A percentile compares a stretch with the other conserved stretches of the same genome.
Conservation (phyloP, 2,888 invertebrate species). For the Calameuta idolon region DNA sequence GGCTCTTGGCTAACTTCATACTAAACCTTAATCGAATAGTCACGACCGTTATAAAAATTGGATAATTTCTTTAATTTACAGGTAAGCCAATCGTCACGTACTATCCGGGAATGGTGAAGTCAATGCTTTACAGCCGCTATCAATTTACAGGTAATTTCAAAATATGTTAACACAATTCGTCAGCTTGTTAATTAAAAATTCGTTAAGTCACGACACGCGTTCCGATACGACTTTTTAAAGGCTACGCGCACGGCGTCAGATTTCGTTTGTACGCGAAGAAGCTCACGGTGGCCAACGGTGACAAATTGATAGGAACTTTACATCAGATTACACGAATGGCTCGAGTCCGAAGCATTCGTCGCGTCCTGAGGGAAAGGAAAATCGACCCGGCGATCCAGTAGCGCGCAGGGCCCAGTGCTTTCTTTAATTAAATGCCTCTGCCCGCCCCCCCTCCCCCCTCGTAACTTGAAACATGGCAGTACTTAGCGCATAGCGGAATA, state of each 20-base stretch:
- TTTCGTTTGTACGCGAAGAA: not conserved
- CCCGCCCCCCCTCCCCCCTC: no score
- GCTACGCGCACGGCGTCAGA: not conserved
- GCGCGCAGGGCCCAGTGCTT: not conserved
- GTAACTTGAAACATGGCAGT: slow-evolving; percentile 1
- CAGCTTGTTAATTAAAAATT: not conserved
- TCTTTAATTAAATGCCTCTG: slow-evolving; percentile 3
- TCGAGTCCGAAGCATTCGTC: not conserved
- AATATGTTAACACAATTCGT: not conserved
- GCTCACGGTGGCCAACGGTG: no score
- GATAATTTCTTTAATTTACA: not conserved
- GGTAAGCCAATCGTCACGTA: not conserved
- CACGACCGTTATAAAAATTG: not conserved
- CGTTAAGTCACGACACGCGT: not conserved
- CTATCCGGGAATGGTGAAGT: not conserved
- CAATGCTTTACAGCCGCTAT: not conserved
- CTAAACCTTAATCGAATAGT: not conserved
- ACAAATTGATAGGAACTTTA: not conserved
- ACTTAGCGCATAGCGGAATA: slow-evolving; percentile 8
- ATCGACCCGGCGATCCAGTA: not conserved
- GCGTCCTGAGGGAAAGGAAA: not conserved
- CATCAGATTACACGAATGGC: not conserved
- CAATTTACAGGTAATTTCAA: not conserved
- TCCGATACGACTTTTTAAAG: not conserved
- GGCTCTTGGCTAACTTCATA: not conserved